Base-by-base conservation (phyloP, 53 echinoderm and acorn worm species). In the Holothuria leucospilota region DNA sequence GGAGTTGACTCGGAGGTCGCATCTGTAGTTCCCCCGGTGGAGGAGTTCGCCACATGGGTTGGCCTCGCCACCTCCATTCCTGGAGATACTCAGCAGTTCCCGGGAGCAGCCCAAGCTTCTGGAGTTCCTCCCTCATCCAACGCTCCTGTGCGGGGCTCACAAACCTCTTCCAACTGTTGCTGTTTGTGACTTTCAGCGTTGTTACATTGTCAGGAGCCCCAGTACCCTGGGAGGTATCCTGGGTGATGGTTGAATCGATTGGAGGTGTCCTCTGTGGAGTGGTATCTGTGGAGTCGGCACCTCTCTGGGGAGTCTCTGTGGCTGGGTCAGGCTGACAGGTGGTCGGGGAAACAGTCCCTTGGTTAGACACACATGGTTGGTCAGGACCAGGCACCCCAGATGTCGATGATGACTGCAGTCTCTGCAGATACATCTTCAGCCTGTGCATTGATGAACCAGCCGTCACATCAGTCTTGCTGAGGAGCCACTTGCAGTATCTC, bases 31-130 rank as follows among this genome's bases (percentile, higher is more conserved):
- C 51, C 20, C 84, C 68, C 3, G 84, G 68, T 51, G 84, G 84
- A 29, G 84, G 84, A 15, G 84, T 84, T n/a, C 68, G 34, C 84
- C 84, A 84, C 21, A 84, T 38, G 24, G 10, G 66, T 68, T 84
- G 51, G 51, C 84, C 68, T 39, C 46, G 38, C 84, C 84, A 84
- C 51, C 84, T 84, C 20, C 69, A 84, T 29, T 40, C 13, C 38
- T 84, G 49, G n/a, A 66, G 42, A 40, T 84, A 84, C 34, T 84
- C 65, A 3, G 38, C 49, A 7, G 64, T 63, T 9, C 38, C 84
- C 16, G 84, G 84, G 6, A 84, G 26, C n/a, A 84, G 65, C 2
- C 63, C 84, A 65, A 84, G 68, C 20, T 20, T 84, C 21, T 68
- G 38, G 20, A 84, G 68, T 30, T 84, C 84, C 51, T 29, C 51